A percentile compares a stretch with the other conserved stretches of the same genome.
Conservation (phyloP, 2,797 vertebrate species). For the Amblyopsis hoosieri region DNA sequence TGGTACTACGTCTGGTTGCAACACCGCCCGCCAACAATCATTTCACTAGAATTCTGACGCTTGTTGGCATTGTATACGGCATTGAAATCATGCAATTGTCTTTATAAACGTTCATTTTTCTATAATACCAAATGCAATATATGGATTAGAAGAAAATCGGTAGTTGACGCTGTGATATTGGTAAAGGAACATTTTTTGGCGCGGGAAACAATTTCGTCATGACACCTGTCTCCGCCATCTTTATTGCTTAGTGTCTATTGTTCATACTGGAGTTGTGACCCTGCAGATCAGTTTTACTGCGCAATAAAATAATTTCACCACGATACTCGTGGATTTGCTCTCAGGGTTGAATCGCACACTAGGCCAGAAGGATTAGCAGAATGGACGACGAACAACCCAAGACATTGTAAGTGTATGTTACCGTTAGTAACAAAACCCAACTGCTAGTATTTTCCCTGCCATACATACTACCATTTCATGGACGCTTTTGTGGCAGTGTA, state of each 20-base stretch:
- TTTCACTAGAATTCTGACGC: too few species aligned
- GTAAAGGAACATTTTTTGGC: too few species aligned
- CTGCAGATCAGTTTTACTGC: slow-evolving; percentile 51
- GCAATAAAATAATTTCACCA: slow-evolving; percentile 43
- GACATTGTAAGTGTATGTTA: slow-evolving; percentile 75
- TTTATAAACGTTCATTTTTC: too few species aligned
- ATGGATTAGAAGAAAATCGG: too few species aligned
- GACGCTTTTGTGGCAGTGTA: slow-evolving; percentile 11
- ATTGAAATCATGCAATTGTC: too few species aligned
- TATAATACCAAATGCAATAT: too few species aligned
- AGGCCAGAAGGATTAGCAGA: slow-evolving; percentile 62
- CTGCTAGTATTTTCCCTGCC: slow-evolving; percentile 45
- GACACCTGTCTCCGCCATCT: slow-evolving; percentile 72
- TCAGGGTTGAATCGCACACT: slow-evolving; percentile 71
- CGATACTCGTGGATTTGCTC: slow-evolving; percentile 70
- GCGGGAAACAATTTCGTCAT: slow-evolving; percentile 1
- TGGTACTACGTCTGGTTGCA: too few species aligned
- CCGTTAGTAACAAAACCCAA: slow-evolving; percentile 33
- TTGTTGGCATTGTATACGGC: too few species aligned
- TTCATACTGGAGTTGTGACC: slow-evolving; percentile 69
- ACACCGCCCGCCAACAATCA: too few species aligned
- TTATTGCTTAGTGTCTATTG: slow-evolving; percentile 75
- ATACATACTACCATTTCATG: slow-evolving; percentile 12
- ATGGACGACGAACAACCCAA: slow-evolving; percentile 81
- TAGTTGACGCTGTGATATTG: too few species aligned